Percentiles rank a stretch among this genome's conserved stretches.
phyloP scores from a whole-genome alignment of 2,797 vertebrate species.

The Leptoclinus maculatus region DNA sequence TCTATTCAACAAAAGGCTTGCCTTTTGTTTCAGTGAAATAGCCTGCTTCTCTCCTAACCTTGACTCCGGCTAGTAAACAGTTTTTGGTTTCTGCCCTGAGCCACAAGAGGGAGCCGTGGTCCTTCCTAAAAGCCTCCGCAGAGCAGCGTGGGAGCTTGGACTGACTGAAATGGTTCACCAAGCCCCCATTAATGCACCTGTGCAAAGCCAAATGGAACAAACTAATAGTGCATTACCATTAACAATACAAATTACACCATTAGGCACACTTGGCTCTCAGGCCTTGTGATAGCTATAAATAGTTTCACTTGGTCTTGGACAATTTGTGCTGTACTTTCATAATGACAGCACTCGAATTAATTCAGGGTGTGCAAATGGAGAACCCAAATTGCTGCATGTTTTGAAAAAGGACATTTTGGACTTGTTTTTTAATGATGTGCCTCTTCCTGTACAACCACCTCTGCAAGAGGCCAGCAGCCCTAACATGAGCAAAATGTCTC shows the following conservation, averaged over 20 bases:
- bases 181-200: slow-evolving; percentile 83
- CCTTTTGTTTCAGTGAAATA: slow-evolving; percentile 26
- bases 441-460: slow-evolving; percentile 32
- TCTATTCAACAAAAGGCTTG: slow-evolving; percentile 5
- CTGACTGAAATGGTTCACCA: slow-evolving; percentile 70
- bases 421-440: slow-evolving; percentile 60
- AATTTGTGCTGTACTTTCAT: slow-evolving; percentile 82
- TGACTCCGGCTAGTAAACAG: slow-evolving; percentile 9
- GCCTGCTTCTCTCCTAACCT: background rate
- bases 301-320: slow-evolving; percentile 82
- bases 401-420: slow-evolving; percentile 67
- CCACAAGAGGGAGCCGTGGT: slow-evolving; percentile 79
- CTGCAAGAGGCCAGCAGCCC: slow-evolving; percentile 45
- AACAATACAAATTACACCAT: slow-evolving; percentile 87
- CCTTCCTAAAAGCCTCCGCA: slow-evolving; percentile 25
- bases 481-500: slow-evolving; percentile 50
- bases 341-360: slow-evolving; percentile 80
- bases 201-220: slow-evolving; percentile 85
- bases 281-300: slow-evolving; percentile 81
- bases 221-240: slow-evolving; percentile 84
- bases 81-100: background rate
- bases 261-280: slow-evolving; percentile 80
- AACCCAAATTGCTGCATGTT: slow-evolving; percentile 53
- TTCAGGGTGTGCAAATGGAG: slow-evolving; percentile 69
- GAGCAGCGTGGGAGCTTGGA: slow-evolving; percentile 24